phyloP scores from a whole-genome alignment of 1,140 invertebrate species.

The Listronotus bonariensis region DNA sequence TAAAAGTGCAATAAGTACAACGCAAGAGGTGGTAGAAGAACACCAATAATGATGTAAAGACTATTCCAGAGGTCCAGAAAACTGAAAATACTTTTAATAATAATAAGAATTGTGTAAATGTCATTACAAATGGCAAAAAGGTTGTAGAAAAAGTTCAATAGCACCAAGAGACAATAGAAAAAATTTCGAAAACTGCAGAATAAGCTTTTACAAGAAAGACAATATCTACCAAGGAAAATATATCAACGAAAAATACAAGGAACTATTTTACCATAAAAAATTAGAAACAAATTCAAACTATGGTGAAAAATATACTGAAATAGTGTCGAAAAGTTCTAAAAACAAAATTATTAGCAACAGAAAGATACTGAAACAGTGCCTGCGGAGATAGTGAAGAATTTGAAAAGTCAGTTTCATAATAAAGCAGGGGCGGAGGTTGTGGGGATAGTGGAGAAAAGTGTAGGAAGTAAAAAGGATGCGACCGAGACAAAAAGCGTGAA shows the following conservation, averaged over 20 bases:
- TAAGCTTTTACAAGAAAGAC: not conserved
- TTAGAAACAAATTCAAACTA: constrained; percentile 34
- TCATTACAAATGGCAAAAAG: not conserved
- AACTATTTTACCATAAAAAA: constrained; percentile 36
- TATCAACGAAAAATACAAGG: constrained; percentile 34
- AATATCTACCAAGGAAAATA: constrained; percentile 11
- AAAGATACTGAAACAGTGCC: constrained; percentile 45
- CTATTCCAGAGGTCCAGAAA: not conserved
- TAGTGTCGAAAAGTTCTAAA: constrained; percentile 34
- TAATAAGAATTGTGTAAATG: not conserved
- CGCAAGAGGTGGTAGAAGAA: not conserved
- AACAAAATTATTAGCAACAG: constrained; percentile 23
- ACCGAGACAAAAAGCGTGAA: constrained; percentile 42
- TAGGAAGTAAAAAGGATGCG: constrained; percentile 34
- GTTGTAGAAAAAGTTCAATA: not conserved
- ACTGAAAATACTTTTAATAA: not conserved
- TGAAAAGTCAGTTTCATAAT: constrained; percentile 47
- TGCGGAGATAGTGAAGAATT: constrained; percentile 45
- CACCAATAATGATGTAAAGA: not conserved
- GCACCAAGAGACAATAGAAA: not conserved
- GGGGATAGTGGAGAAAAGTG: constrained; percentile 26
- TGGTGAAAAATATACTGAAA: constrained; percentile 40
- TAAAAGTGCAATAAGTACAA: constrained; percentile 5
- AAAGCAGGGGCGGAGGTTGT: constrained; percentile 26
- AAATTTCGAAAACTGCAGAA: not conserved